Conservation (phyloP, 2,113 vertebrate genomes). For the Platysteira castanea region DNA sequence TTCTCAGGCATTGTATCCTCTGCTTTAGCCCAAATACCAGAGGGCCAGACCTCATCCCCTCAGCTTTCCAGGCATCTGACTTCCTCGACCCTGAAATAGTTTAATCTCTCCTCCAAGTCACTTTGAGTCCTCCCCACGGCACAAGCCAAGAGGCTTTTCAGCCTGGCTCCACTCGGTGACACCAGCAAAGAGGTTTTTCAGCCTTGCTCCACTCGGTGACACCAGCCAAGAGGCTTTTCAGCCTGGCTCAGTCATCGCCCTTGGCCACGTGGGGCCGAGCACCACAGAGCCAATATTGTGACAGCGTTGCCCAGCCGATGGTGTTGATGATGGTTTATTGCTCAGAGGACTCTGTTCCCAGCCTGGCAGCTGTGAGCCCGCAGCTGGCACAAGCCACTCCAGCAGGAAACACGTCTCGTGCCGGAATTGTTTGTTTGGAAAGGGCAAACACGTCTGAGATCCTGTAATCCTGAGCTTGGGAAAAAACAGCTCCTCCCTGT, state of each 20-base stretch:
- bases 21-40: not conserved
- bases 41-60: not conserved
- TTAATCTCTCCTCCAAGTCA: not conserved
- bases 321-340: not conserved
- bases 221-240: no score
- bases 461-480: not conserved
- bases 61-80: not conserved
- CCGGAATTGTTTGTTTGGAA: not conserved
- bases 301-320: rapidly evolving
- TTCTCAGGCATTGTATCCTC: not conserved
- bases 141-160: not conserved
- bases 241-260: rapidly evolving
- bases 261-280: not conserved
- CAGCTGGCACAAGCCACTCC: not conserved
- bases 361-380: not conserved
- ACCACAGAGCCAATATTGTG: not conserved
- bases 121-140: not conserved
- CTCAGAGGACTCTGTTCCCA: not conserved
- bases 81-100: not conserved
- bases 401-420: not conserved
- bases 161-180: not conserved
- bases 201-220: no score
- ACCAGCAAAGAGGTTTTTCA: not conserved
- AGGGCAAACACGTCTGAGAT: not conserved
- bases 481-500: not conserved